A percentile compares a stretch with the other conserved stretches of the same genome.
These are phyloP conservation scores for Erebia aethiops DNA, from an alignment of 2,888 invertebrate genomes.

Conservation along the genomic window DNA sequence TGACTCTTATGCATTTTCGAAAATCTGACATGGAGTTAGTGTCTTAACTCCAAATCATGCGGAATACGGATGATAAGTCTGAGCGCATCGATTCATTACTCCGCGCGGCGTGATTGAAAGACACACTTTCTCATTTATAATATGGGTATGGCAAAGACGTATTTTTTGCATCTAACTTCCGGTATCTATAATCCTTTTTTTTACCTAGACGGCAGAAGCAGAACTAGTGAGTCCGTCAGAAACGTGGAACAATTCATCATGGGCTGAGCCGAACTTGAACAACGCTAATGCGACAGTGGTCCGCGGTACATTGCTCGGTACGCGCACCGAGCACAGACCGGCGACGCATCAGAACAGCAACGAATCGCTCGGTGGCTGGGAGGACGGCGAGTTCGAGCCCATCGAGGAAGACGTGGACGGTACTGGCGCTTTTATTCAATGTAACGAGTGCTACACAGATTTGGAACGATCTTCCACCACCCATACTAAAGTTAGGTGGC, in stretches of 20 bases:
- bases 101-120: too few relatives aligned
- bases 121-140: too few relatives aligned
- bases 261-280: conserved; percentile 56
- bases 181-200: too few relatives aligned
- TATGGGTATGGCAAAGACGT: too few relatives aligned
- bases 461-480: background rate
- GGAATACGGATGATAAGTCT: too few relatives aligned
- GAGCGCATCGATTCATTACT: too few relatives aligned
- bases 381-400: conserved; percentile 91
- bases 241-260: conserved; percentile 83
- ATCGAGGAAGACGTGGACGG: conserved; percentile 86
- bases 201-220: conserved; percentile 67
- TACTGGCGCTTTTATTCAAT: conserved; percentile 42
- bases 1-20: too few relatives aligned
- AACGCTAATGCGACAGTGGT: conserved; percentile 64
- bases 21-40: too few relatives aligned
- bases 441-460: background rate
- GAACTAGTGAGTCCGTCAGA: conserved; percentile 84
- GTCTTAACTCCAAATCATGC: too few relatives aligned
- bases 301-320: conserved; percentile 32
- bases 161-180: too few relatives aligned
- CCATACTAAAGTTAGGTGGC: too few relatives aligned
- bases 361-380: conserved; percentile 86
- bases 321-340: conserved; percentile 53
- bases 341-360: conserved; percentile 76